These are phyloP conservation scores for Brachyptera putata DNA, from an alignment of 2,888 invertebrate genomes.

Conservation along the genomic window DNA sequence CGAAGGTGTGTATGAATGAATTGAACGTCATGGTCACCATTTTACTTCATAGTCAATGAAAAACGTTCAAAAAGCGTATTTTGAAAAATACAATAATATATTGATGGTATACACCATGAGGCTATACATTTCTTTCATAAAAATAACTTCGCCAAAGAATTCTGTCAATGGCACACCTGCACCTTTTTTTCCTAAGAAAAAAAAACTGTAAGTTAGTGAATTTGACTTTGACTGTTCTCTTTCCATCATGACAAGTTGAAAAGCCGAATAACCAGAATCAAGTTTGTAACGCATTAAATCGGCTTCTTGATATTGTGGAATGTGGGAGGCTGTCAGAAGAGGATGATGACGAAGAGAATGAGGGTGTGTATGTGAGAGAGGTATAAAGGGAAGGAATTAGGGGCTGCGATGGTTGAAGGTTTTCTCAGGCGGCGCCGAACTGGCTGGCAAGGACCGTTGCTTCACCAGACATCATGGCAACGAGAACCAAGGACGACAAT, in stretches of 20 bases:
- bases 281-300: not conserved
- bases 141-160: conserved; percentile 9
- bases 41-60: conserved; percentile 1
- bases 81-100: conserved; percentile 12
- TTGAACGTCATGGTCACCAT: conserved; percentile 2
- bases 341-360: not conserved
- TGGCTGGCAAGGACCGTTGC: conserved; percentile 1
- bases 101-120: conserved; percentile 6
- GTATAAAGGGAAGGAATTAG: no score
- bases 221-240: conserved; percentile 7
- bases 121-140: conserved; percentile 12
- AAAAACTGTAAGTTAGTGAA: conserved; percentile 6
- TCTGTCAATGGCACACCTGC: conserved; percentile 19
- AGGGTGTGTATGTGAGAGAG: not conserved
- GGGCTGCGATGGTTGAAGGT: no score
- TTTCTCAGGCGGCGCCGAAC: conserved; percentile 3
- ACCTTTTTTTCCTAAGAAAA: not conserved
- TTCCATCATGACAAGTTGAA: conserved; percentile 7
- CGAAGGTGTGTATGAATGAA: not conserved
- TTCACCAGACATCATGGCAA: conserved; percentile 1
- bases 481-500: not conserved
- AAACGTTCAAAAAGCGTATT: not conserved
- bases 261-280: conserved; percentile 11
- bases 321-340: not conserved
- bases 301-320: not conserved